These are phyloP conservation scores for Mesaphorura yosii DNA, from an alignment of 1,140 invertebrate species.

Conservation along the genomic window DNA sequence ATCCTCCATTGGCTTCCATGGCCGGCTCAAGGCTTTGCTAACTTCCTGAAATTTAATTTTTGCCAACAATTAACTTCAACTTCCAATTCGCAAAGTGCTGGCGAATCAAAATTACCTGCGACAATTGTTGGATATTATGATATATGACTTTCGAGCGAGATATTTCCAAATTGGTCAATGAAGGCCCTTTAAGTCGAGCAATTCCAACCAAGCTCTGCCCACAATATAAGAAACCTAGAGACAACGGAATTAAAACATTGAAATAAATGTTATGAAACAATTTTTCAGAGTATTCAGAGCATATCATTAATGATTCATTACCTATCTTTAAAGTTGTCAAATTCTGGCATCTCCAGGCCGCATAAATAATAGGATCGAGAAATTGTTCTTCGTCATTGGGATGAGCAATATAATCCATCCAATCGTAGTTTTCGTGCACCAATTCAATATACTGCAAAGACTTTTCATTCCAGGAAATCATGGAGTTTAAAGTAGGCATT, in stretches of 20 bases:
- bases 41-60: conserved; percentile 15
- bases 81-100: not conserved
- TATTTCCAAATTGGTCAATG: conserved; percentile 19
- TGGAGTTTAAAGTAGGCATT: conserved; percentile 19
- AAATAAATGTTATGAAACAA: conserved; percentile 7
- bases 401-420: conserved; percentile 17
- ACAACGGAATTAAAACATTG: too few relatives aligned
- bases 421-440: conserved; percentile 20
- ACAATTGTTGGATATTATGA: conserved; percentile 8
- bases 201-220: conserved; percentile 25
- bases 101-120: conserved; percentile 9
- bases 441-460: conserved; percentile 23
- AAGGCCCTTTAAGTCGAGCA: conserved; percentile 14
- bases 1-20: conserved; percentile 13
- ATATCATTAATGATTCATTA: conserved; percentile 8
- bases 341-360: conserved; percentile 21
- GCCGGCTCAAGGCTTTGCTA: conserved; percentile 17
- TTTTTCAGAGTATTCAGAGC: not conserved
- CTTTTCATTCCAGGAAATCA: conserved; percentile 22
- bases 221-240: conserved; percentile 18
- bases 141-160: conserved; percentile 19
- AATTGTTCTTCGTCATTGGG: conserved; percentile 10
- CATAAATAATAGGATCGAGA: conserved; percentile 23
- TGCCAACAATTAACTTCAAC: conserved; percentile 1
- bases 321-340: conserved; percentile 20